A percentile compares a stretch with the other conserved stretches of the same genome.
These are phyloP conservation scores for Macquaria ambigua DNA, from an alignment of 2,113 vertebrate genomes.

Conservation along the genomic window DNA sequence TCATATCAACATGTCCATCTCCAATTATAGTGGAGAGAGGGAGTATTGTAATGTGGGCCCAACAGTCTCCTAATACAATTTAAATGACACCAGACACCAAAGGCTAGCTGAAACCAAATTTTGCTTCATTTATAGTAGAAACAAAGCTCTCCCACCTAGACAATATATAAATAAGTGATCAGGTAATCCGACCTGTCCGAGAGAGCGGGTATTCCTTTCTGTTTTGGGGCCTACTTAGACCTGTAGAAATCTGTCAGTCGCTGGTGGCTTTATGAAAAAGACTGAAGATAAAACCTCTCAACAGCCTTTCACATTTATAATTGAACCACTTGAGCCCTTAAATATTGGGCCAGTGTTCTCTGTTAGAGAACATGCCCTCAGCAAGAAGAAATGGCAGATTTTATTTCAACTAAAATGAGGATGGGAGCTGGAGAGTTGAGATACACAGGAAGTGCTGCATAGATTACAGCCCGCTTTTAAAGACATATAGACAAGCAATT, in stretches of 20 bases:
- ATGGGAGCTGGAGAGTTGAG: neutral
- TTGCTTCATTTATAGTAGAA: conserved; percentile 45
- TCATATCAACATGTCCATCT: conserved; percentile 18
- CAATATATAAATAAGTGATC: conserved; percentile 74
- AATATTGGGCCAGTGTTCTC: conserved; percentile 31
- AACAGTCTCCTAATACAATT: conserved; percentile 15
- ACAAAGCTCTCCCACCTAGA: conserved; percentile 44
- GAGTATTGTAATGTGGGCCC: neutral
- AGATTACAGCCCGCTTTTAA: conserved; percentile 25
- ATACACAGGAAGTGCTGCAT: neutral
- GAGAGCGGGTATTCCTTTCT: conserved; percentile 43
- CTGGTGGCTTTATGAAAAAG: conserved; percentile 63
- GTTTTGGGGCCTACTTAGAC: conserved; percentile 46
- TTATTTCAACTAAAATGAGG: conserved; percentile 42
- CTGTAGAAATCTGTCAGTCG: conserved; percentile 59
- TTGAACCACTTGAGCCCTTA: conserved; percentile 59
- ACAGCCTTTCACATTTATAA: conserved; percentile 64
- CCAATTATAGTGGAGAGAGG: conserved; percentile 16
- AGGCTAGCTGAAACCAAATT: conserved; percentile 44
- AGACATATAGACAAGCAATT: neutral
- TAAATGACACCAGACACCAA: conserved; percentile 33
- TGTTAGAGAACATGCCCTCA: conserved; percentile 44
- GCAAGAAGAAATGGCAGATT: conserved; percentile 55
- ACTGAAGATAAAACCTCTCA: conserved; percentile 66
- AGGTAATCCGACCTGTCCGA: conserved; percentile 55